Conservation (phyloP, 2,888 invertebrate genomes). For the Eledona agricola region DNA sequence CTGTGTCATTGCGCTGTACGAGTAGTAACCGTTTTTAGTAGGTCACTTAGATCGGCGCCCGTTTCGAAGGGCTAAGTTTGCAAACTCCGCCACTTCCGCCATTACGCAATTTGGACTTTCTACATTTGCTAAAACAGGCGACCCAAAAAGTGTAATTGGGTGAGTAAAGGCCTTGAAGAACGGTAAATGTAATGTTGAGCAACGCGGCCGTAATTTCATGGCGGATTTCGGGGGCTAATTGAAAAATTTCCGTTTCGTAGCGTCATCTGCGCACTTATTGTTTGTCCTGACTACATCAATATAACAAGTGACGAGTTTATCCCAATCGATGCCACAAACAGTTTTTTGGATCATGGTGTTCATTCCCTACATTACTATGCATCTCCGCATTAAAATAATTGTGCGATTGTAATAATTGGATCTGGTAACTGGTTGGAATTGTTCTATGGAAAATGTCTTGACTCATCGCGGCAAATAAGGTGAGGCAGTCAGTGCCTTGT, state of each 20-base stretch:
- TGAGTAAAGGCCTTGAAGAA: constrained; percentile 10
- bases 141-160: constrained; percentile 15
- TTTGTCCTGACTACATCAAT: constrained; percentile 4
- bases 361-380: too few species aligned
- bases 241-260: constrained; percentile 9
- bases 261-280: constrained; percentile 2
- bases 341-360: too few species aligned
- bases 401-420: too few species aligned
- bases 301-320: constrained; percentile 1
- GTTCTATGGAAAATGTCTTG: too few species aligned
- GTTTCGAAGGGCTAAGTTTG: too few species aligned
- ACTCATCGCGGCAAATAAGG: constrained; percentile 5
- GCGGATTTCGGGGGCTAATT: constrained; percentile 2
- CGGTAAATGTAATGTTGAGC: not conserved
- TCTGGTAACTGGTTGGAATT: too few species aligned
- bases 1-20: too few species aligned
- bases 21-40: too few species aligned
- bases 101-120: constrained; percentile 1
- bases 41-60: too few species aligned
- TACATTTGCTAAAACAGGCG: constrained; percentile 5
- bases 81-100: too few species aligned
- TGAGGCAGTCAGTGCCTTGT: not conserved
- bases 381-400: too few species aligned
- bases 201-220: constrained; percentile 3
- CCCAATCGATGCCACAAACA: too few species aligned